phyloP scores from a whole-genome alignment of 2,888 invertebrate species.

The Tenthredo livida region DNA sequence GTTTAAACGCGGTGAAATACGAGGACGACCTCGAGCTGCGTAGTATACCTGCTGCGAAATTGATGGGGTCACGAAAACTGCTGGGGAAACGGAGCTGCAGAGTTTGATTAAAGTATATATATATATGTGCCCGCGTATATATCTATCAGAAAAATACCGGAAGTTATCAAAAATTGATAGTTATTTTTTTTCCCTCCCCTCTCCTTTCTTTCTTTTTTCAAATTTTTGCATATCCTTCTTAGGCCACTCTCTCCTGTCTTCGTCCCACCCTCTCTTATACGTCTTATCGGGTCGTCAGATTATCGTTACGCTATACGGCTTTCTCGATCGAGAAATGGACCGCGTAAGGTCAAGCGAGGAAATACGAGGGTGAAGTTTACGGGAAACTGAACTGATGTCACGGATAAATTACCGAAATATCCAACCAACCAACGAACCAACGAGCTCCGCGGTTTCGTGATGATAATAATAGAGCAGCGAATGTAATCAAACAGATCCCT shows the following conservation, averaged over 20 bases:
- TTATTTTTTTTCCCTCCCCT: not conserved
- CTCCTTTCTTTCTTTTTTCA: not conserved
- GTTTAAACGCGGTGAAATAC: constrained; percentile 36
- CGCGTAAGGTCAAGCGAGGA: not conserved
- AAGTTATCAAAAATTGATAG: not conserved
- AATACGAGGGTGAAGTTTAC: not conserved
- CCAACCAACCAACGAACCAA: not conserved
- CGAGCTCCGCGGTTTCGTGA: not conserved
- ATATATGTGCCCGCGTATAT: not conserved
- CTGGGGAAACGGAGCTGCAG: not conserved
- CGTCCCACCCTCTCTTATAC: not conserved
- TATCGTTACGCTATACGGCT: not conserved
- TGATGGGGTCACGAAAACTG: constrained; percentile 31
- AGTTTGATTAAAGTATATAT: not conserved
- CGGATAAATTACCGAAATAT: constrained; percentile 33
- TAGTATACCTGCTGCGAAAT: not conserved
- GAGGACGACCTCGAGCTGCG: constrained; percentile 5
- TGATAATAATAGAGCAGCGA: constrained; percentile 29
- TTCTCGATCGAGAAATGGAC: not conserved
- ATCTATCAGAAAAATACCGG: not conserved
- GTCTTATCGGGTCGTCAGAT: not conserved
- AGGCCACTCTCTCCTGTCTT: not conserved
- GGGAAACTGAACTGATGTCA: constrained; percentile 12
- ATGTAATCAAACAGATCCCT: constrained; percentile 49
- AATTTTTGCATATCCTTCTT: not conserved